phyloP scores from a whole-genome alignment of 2,888 invertebrate species.

The Limnephilus auricula region DNA sequence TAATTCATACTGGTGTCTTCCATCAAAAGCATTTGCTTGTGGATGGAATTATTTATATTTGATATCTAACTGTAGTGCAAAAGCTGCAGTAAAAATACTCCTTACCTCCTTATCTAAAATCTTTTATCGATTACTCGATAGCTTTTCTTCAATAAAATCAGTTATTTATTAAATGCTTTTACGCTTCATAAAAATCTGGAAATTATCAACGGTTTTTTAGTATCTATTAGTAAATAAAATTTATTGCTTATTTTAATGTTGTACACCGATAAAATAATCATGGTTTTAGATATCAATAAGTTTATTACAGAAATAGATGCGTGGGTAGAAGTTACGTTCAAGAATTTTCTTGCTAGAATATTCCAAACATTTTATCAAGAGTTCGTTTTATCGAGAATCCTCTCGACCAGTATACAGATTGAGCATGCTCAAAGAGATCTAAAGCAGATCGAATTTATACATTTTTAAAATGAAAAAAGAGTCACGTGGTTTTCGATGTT shows the following conservation, averaged over 20 bases:
- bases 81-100: no score
- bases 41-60: no score
- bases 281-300: background rate
- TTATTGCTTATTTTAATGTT: background rate
- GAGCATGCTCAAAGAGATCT: no score
- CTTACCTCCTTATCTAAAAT: no score
- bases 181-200: background rate
- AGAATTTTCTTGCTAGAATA: background rate
- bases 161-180: background rate
- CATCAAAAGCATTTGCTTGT: no score
- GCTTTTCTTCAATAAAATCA: background rate
- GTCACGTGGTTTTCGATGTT: no score
- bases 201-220: background rate
- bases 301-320: background rate
- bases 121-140: no score
- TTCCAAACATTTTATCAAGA: background rate
- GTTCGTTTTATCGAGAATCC: background rate
- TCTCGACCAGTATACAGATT: background rate
- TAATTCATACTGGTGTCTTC: no score
- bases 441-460: no score
- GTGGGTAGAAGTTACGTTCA: background rate
- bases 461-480: no score
- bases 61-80: no score
- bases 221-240: background rate
- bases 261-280: background rate